Conservation (phyloP, 2,888 invertebrate species). For the Drosophila cognata region DNA sequence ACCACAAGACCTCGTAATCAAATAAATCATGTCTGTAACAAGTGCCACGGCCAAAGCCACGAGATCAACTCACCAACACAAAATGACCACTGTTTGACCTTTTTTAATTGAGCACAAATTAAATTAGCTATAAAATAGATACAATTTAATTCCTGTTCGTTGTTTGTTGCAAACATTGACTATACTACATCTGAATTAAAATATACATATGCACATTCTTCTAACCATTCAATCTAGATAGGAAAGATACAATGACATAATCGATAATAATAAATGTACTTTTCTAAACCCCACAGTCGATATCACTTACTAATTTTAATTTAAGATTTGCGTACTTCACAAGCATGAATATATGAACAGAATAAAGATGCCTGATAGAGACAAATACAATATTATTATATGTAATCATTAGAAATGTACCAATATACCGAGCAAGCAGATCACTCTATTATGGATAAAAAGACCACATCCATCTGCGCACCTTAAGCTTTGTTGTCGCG, state of each 20-base stretch:
- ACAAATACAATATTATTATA: not conserved
- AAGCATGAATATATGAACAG: not conserved
- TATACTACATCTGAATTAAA: slow-evolving; percentile 27
- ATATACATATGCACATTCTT: slow-evolving; percentile 10
- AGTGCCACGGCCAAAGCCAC: slow-evolving; percentile 69
- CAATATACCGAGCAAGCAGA: not conserved
- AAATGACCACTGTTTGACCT: slow-evolving; percentile 73
- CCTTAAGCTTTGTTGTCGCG: not conserved
- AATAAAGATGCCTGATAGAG: not conserved
- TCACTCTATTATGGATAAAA: not conserved
- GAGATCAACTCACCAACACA: slow-evolving; percentile 57
- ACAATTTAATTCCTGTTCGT: slow-evolving; percentile 68
- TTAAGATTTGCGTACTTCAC: not conserved
- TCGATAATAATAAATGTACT: slow-evolving; percentile 19
- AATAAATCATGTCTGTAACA: slow-evolving; percentile 57
- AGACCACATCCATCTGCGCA: not conserved
- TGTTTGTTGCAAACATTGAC: slow-evolving; percentile 44
- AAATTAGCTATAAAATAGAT: slow-evolving; percentile 78
- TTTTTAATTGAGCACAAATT: slow-evolving; percentile 81
- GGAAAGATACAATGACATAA: slow-evolving; percentile 29
- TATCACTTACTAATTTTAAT: not conserved
- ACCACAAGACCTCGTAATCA: slow-evolving; percentile 42
- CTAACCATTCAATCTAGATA: slow-evolving; percentile 11
- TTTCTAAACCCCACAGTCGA: not conserved
- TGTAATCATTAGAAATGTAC: not conserved